Base-by-base conservation (phyloP, 2,113 vertebrate species). In the Hypanus sabinus region DNA sequence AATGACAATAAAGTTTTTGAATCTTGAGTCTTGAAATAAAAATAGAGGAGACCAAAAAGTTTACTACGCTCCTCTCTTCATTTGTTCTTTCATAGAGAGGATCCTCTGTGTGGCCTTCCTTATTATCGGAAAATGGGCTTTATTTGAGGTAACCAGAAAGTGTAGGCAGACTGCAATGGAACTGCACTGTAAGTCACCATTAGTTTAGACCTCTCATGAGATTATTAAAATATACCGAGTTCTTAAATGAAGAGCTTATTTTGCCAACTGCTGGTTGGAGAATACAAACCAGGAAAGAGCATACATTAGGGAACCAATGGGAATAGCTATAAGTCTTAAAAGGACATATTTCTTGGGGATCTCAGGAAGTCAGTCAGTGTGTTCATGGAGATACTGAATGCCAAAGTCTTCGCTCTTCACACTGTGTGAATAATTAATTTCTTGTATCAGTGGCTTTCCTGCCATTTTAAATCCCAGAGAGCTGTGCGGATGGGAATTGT, bases 181-280 rank as follows among this genome's bases (percentile, higher is more conserved):
- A 91, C 6, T 68, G 70, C 91, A 73, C 68, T 75, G 91, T 93
- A 93, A 93, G 68, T 55, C 91, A 73, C 24, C 91, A 73, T 3
- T 46, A 27, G 68, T 93, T 75, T 93, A 55, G 68, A 75, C 70
- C 91, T 73, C 36, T 93, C 91, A 55, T 55, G 36, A 93, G 91
- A 36, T 73, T 73, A 93, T 75, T 92, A 92, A 92, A 92, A 38
- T 70, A 92, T 92, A n/a, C 65, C 65, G 68, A 71, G 33, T 73
- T 75, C 91, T 93, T 93, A 93, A 93, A 73, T 93, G 91, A 93
- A 93, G 91, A 93, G 91, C 91, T 93, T 93, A 24, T 93, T 93
- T 73, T 93, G 88, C 70, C 91, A 93, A 93, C 91, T 55, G 27
- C 91, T 55, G 91, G 91, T 75, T 93, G 68, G 70, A 73, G 90